Base-by-base conservation (phyloP, 2,113 vertebrate species). In the Vimba vimba region DNA sequence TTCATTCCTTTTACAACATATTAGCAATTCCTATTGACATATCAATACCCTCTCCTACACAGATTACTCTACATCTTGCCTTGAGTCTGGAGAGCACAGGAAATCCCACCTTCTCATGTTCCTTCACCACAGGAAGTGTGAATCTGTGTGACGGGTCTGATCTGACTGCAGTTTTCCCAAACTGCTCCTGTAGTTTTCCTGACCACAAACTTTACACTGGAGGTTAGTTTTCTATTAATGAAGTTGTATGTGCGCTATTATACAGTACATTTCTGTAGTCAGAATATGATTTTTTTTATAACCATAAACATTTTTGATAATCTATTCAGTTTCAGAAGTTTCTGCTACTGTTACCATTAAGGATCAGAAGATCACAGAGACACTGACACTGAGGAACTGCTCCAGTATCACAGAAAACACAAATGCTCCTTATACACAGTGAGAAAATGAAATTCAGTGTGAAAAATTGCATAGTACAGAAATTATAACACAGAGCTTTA, bases 121-220 rank as follows among this genome's bases (percentile, higher is more conserved):
- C 80, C 0, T 91, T 94, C 68, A 17, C 1, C 12, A 68, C 50
- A 0, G 33, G 13, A 47, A 39, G 5, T 6, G 12, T 47, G 17
- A 39, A 73, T 9, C 39, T 87, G 23, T 93, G 90, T 89, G 59
- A 21, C 1, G 0, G 0, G 0, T 0, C 1, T 3, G 43, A 21
- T 0, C 23, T 10, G 27, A 4, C 2, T 15, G 30, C 84, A 57
- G n/a, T 12, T 2, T 91, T 92, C 79, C 92, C 92, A 79, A 69
- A 71, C 1, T 95, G 95, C 87, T 94, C 78, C 87, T 94, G 93
- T 84, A 59, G 0, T 15, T 86, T 95, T 12, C 8, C 59, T 25
- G 78, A 47, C 1, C 19, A 19, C 2, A 17, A 2, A 1, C 80
- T 94, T 33, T 77, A 89, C 83, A 23, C 75, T 55, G 30, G 74